Percentiles rank a stretch among this genome's conserved stretches.
These are phyloP conservation scores for Scolopax bukidnonensis DNA, from an alignment of 2,797 vertebrate species.

Conservation along the genomic window DNA sequence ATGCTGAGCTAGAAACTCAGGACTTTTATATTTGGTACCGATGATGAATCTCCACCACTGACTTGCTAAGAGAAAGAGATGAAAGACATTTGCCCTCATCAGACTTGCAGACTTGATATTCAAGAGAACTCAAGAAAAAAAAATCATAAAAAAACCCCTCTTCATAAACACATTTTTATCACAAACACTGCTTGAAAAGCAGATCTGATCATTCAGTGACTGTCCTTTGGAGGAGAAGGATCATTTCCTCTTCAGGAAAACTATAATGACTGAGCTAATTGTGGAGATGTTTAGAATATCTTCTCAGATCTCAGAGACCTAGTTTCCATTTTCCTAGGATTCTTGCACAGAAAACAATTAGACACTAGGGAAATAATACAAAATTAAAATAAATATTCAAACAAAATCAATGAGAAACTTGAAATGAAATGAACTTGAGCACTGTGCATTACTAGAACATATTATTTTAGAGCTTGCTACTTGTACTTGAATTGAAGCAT, in stretches of 20 bases:
- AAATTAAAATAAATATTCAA: neutral
- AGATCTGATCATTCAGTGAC: slow-evolving; percentile 4
- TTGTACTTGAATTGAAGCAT: neutral
- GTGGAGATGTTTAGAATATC: neutral
- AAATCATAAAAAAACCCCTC: neutral
- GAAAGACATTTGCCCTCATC: neutral
- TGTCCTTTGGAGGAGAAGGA: slow-evolving; percentile 1
- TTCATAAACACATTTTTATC: neutral
- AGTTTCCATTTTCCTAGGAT: neutral
- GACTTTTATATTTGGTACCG: neutral
- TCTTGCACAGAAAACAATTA: neutral
- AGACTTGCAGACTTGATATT: neutral
- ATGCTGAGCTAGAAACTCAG: neutral
- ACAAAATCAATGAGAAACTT: neutral
- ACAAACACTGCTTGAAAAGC: neutral
- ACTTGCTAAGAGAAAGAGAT: neutral
- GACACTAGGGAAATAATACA: neutral
- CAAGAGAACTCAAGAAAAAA: neutral
- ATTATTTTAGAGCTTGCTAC: neutral
- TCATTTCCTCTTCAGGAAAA: slow-evolving; percentile 44
- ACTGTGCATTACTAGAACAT: neutral
- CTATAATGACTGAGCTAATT: neutral
- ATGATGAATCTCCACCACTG: neutral
- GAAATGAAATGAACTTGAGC: neutral
- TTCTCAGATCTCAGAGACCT: neutral